Evolutionary conservation across 1,140 invertebrate genomes (phyloP), one percentile per base, ranked within the genome.

Genomic region (Halesus radiatus): DNA sequence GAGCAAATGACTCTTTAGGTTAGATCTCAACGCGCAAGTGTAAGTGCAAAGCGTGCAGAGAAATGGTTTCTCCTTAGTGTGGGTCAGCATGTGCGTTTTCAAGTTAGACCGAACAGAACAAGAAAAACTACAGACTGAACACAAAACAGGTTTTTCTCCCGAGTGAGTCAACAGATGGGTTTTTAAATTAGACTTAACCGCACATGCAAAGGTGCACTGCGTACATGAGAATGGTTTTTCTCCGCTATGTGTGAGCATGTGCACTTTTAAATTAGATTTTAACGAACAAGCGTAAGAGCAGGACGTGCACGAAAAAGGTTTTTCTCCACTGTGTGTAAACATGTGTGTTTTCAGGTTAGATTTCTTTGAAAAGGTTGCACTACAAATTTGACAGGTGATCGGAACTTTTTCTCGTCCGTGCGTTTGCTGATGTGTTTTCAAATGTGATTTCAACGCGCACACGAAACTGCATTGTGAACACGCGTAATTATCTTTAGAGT

Each of bases 251-350:
- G n/a, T 73, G 1, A 73, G 22, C 37, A 50, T n/a, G 22, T 73
- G 70, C 6, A 29, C 15, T 8, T 73, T 73, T 18, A 73, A 53
- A 53, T 37, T 18, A 7, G 37, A 20, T 23, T 22, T 50, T 6
- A 18, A 8, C 8, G 45, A 18, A n/a, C 37, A 37, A 18, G 8
- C 45, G 45, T 29, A 73, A 15, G 22, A 10, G 70, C 70, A 73
- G 6, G 29, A 37, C 15, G 22, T 4, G 16, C 70, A 73, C 3
- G 20, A n/a, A 20, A 73, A 53, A 6, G 70, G 70, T 73, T 73
- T 73, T 50, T 73, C 70, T 26, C 32, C 70, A 18, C 7, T 53
- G 45, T 73, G 70, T 45, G 22, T 50, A 26, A 73, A 53, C 37
- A 73, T 20, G 22, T 73, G 70, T 22, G 18, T 18, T 52, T 73